phyloP scores from a whole-genome alignment of 2,113 vertebrate genomes.

The Callopanchax toddi region DNA sequence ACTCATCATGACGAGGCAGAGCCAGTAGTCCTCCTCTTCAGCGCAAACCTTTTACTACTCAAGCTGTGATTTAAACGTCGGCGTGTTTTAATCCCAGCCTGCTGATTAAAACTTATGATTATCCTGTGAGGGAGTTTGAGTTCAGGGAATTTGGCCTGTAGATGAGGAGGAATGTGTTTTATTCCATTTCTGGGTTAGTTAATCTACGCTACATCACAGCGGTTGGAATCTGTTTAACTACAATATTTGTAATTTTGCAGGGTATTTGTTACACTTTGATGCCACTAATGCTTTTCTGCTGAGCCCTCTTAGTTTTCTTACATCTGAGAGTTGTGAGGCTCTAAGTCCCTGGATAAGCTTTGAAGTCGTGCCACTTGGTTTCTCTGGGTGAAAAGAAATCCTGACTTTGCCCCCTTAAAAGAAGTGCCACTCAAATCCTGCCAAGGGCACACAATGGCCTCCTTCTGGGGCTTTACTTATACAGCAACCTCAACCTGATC shows the following conservation, averaged over 20 bases:
- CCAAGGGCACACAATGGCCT: conserved; percentile 56
- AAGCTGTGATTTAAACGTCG: too few species aligned
- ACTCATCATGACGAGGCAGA: conserved; percentile 49
- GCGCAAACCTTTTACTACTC: conserved; percentile 32
- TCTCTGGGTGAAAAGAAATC: conserved; percentile 69
- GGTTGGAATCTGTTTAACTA: background rate
- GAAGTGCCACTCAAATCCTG: conserved; percentile 64
- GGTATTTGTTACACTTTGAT: conserved; percentile 37
- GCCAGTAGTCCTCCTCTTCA: conserved; percentile 17
- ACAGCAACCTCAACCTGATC: conserved; percentile 22
- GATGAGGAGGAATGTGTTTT: conserved; percentile 41
- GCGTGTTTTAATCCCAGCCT: too few species aligned
- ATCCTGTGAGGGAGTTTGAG: conserved; percentile 44
- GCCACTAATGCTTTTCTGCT: conserved; percentile 24
- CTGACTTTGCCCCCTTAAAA: conserved; percentile 58
- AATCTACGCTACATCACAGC: conserved; percentile 37
- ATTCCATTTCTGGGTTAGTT: conserved; percentile 48
- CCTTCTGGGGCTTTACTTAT: conserved; percentile 45
- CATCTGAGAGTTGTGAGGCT: conserved; percentile 46
- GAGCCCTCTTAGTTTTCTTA: conserved; percentile 31
- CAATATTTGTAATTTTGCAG: conserved; percentile 11
- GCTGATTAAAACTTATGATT: conserved; percentile 46
- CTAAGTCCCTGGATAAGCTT: conserved; percentile 67
- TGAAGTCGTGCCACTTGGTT: conserved; percentile 77
- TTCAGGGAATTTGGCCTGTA: conserved; percentile 31